Evolutionary conservation across 2,113 vertebrate genomes (phyloP), one percentile per base, ranked within the genome.

Genomic region (Pontoporia blainvillei): DNA sequence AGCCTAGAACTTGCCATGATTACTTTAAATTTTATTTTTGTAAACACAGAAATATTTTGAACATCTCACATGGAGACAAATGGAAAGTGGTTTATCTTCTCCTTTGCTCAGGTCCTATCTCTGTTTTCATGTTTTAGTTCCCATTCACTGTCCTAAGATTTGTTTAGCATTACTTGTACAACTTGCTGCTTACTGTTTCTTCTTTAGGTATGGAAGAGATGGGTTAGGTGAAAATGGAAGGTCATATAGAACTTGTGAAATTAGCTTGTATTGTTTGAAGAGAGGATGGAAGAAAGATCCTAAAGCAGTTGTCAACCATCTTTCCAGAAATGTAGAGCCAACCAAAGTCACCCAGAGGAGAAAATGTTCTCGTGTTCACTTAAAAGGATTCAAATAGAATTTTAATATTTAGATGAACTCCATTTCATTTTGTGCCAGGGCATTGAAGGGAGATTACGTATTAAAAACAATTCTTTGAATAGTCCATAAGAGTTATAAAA

Each of bases 1-100:
- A 92, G 9, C 71, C 57, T 85, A 85, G 57, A 84, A 94, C 36
- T 88, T 94, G n/a, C 21, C 83, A 41, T 49, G 39, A 78, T 91
- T 29, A 62, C 17, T 81, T 90, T 90, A 73, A 21, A 49, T 52
- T 96, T 93, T 87, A 52, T 57, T 91, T 95, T 95, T 78, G 31
- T 91, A 79, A 89, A 79, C 72, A 18, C 34, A 86, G 27, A 84
- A 89, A 61, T 94, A 85, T 73, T 96, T 94, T 85, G 66, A 96
- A 36, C 34, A 67, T 46, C 91, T 86, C 44, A 72, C 59, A 49
- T 64, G 46, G 57, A 87, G 71, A 84, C 46, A 78, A 44, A 57
- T 72, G 52, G 75, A 87, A 94, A 59, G 34, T 94, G 31, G 13
- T 93, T 93, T 93, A 82, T 76, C 27, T 81, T 71, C 34, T 94